These are phyloP conservation scores for Megamerina dolium DNA, from an alignment of 2,888 invertebrate species.

Conservation along the genomic window DNA sequence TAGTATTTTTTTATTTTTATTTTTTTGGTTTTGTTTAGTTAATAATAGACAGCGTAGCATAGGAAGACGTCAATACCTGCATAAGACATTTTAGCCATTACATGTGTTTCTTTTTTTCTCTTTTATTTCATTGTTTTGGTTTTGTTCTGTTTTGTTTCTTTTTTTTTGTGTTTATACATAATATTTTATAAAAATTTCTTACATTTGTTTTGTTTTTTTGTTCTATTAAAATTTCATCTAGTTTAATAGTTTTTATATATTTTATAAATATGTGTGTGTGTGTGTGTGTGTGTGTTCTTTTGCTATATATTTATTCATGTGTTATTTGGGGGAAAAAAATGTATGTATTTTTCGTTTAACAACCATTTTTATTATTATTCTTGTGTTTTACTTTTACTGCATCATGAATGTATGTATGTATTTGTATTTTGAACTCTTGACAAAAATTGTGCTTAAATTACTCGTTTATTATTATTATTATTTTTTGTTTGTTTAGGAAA, in stretches of 20 bases:
- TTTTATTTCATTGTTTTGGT: slow-evolving; percentile 19
- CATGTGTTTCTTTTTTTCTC: slow-evolving; percentile 25
- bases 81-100: slow-evolving; percentile 52
- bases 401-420: slow-evolving; percentile 10
- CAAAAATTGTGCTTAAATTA: background rate
- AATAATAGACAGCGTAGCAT: slow-evolving; percentile 53
- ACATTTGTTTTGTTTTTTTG: slow-evolving; percentile 2
- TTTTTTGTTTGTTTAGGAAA: slow-evolving; percentile 5
- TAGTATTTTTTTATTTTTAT: slow-evolving; percentile 21
- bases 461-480: background rate
- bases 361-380: slow-evolving; percentile 12
- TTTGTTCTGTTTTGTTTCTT: slow-evolving; percentile 14
- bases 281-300: slow-evolving; percentile 2
- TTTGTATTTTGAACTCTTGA: background rate
- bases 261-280: background rate
- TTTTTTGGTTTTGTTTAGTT: slow-evolving; percentile 38
- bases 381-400: slow-evolving; percentile 2
- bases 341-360: slow-evolving; percentile 11
- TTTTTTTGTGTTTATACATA: slow-evolving; percentile 11
- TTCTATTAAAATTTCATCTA: slow-evolving; percentile 2
- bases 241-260: slow-evolving; percentile 2
- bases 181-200: background rate
- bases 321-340: no score
- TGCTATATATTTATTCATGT: no score
- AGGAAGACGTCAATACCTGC: slow-evolving; percentile 53